These are phyloP conservation scores for Tetheella fluctuosa DNA, from an alignment of 2,888 invertebrate genomes.

Conservation along the genomic window DNA sequence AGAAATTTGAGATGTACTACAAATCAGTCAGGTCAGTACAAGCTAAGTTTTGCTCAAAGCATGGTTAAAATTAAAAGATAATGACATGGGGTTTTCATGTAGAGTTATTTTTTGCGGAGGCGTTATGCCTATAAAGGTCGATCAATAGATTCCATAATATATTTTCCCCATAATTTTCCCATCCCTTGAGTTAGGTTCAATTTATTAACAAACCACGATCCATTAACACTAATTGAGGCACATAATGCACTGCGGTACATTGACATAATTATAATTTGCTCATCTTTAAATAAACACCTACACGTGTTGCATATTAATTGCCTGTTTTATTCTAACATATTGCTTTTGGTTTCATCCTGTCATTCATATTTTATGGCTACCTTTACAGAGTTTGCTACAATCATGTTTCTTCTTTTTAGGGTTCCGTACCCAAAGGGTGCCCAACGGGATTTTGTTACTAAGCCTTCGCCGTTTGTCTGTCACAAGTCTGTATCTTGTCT, in stretches of 20 bases:
- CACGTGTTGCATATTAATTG: slow-evolving; percentile 5
- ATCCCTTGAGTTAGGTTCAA: background rate
- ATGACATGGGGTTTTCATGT: too few species aligned
- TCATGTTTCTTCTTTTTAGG: background rate
- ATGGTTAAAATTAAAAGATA: too few species aligned
- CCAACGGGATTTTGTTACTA: too few species aligned
- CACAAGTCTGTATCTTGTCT: too few species aligned
- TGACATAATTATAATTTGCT: background rate
- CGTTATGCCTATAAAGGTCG: too few species aligned
- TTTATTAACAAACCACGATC: background rate
- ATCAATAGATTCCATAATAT: too few species aligned
- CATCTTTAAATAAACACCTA: background rate
- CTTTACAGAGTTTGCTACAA: background rate
- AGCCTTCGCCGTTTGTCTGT: too few species aligned
- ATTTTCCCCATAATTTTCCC: background rate
- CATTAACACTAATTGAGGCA: background rate
- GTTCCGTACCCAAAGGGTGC: too few species aligned
- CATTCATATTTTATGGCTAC: background rate
- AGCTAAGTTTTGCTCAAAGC: too few species aligned
- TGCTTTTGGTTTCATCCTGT: background rate
- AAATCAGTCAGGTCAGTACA: too few species aligned
- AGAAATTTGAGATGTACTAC: too few species aligned
- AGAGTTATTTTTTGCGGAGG: too few species aligned
- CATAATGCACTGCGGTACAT: background rate
- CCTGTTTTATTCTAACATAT: slow-evolving; percentile 4